phyloP scores from a whole-genome alignment of 2,888 invertebrate species.

The Andrena dorsata region DNA sequence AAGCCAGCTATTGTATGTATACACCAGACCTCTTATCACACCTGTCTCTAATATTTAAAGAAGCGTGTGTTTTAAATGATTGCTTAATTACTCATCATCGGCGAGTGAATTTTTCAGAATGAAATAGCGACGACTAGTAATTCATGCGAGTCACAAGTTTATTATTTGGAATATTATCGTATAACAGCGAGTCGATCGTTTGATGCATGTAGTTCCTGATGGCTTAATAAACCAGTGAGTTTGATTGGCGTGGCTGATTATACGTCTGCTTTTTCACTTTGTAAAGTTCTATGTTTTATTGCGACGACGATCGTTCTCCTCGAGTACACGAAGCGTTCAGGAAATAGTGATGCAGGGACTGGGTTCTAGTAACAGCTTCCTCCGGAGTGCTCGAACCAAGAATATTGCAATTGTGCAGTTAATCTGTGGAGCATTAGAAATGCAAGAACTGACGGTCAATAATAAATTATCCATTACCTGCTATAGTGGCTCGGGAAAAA shows the following conservation, averaged over 20 bases:
- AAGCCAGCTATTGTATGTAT: not conserved
- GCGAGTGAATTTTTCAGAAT: not conserved
- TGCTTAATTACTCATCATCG: not conserved
- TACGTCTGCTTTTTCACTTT: too few relatives aligned
- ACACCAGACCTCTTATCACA: not conserved
- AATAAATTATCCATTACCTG: not conserved
- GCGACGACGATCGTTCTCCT: not conserved
- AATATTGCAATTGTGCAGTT: not conserved
- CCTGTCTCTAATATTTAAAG: conserved; percentile 4
- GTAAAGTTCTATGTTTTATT: not conserved
- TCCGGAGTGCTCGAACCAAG: not conserved
- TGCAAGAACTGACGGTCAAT: not conserved
- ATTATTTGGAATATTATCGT: not conserved
- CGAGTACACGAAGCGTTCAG: too few relatives aligned
- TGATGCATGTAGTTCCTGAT: not conserved
- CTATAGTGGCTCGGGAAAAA: not conserved
- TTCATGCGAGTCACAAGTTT: not conserved
- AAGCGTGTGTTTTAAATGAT: not conserved
- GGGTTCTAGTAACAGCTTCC: not conserved
- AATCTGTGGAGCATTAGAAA: not conserved
- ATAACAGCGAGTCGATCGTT: not conserved
- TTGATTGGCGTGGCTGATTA: not conserved
- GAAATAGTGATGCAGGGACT: too few relatives aligned
- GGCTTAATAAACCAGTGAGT: conserved; percentile 1
- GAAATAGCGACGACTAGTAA: not conserved